Base-by-base conservation (phyloP, 2,113 vertebrate genomes). In the Reinhardtius hippoglossoides region DNA sequence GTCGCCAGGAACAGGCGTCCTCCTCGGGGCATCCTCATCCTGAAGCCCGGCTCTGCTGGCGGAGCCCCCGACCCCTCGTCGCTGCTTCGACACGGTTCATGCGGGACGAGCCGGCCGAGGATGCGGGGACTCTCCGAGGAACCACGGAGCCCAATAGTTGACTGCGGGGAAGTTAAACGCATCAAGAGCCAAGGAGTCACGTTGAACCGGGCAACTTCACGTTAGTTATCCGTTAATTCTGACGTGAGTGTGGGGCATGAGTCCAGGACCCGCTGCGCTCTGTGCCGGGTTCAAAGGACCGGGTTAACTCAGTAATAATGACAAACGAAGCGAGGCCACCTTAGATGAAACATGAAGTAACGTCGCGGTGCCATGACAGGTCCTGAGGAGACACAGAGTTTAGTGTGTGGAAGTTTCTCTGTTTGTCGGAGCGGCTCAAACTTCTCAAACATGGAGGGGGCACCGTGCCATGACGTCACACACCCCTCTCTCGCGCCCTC, bases 1-100 rank as follows among this genome's bases (percentile, higher is more conserved):
- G 88, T 94, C 83, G 91, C 93, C 90, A 95, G 82, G 71, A 94
- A 89, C 90, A 94, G 71, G 74, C 91, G 92, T 88, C 93, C 93
- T 88, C 87, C 89, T 74, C 89, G 78, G 78, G 92, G 90, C 86
- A 91, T 93, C 90, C 67, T 90, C 94, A 93, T 94, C 83, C 56
- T 91, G 91, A 87, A 85, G 80, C 70, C 86, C 82, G 58, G 86
- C 81, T 67, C 77, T 80, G 76, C 76, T 63, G 70, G 59, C 70
- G 60, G 84, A 86, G 67, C 71, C 78, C 71, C 80, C 73, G 71
- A 82, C 68, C 69, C 82, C 76, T 75, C 74, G 79, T 40, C 71
- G 57, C 73, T 52, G 76, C 72, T 63, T 50, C 71, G 74, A 69
- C 69, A 12, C 76, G 63, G 82, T 48, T 92, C 92, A 92, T 91